Evolutionary conservation across 2,888 invertebrate genomes (phyloP), one percentile per base, ranked within the genome.

Genomic region (Drosophila silvestris): DNA sequence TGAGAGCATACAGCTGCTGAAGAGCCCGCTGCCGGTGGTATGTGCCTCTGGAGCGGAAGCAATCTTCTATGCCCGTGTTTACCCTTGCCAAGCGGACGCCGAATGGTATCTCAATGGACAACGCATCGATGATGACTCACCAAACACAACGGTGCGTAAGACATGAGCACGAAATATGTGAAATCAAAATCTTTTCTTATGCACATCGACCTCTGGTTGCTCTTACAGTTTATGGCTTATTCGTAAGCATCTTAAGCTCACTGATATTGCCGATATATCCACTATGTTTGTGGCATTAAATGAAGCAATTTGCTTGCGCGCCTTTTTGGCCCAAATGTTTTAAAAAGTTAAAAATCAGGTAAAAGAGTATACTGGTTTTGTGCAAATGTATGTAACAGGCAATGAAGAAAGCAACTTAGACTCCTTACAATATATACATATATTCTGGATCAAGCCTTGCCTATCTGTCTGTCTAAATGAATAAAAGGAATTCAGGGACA

Each of bases 21-120:
- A 95, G 88, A 92, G 93, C 14, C 95, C 95, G 6, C 91, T 94
- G 50, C 94, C 95, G 6, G 93, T 94, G 39, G 91, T 95, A 22
- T 94, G 94, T 0, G 90, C 91, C 32, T 92, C 93, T 61, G 95
- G 95, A 5, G 92, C 93, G 33, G 94, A 94, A 28, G 95, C 94
- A 1, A 94, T 94, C 53, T 95, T 95, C 91, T 95, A 94, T 89
- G 94, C 94, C 10, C 93, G 94, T 76, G 92, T 95, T 63, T 93
- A 93, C 41, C 94, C 94, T 76, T 85, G 90, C 62, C 91, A 93
- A 79, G 93, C 94, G 44, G 89, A 89, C 47, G 84, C 91, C 66
- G 90, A 82, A 61, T 96, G 96, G 96, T 94, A 94, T 79, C 84
- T 87, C 74, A 87, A 89, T 74, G 87, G 87, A 63, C 76, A 85